phyloP scores from a whole-genome alignment of 2,888 invertebrate genomes.

The Cremastinae sp. region DNA sequence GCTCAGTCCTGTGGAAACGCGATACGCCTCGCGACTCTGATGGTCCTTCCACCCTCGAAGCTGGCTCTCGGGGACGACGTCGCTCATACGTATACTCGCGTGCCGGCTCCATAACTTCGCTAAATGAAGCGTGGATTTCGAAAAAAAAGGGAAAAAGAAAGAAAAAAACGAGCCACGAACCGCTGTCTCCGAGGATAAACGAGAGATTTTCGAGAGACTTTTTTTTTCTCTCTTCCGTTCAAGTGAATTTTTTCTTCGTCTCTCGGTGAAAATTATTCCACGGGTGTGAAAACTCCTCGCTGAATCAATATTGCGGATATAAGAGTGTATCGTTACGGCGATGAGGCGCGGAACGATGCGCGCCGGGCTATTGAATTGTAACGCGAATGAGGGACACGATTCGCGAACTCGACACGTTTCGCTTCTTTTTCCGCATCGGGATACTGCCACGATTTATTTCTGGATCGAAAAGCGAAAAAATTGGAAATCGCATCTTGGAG shows the following conservation, averaged over 20 bases:
- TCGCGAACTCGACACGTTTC: constrained; percentile 51
- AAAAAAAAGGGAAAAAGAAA: constrained; percentile 6
- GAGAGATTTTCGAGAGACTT: neutral
- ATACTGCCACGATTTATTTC: too few species aligned
- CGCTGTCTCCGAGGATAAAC: constrained; percentile 4
- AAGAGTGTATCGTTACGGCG: neutral
- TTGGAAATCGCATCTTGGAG: constrained; percentile 70
- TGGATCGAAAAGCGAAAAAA: constrained; percentile 69
- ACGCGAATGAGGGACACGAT: constrained; percentile 38
- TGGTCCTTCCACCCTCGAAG: constrained; percentile 45
- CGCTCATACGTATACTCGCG: constrained; percentile 3
- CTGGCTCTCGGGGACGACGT: constrained; percentile 1
- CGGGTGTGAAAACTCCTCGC: constrained; percentile 34
- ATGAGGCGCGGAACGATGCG: constrained; percentile 45
- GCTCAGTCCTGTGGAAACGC: constrained; percentile 77
- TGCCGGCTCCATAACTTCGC: neutral
- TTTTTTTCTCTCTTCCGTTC: neutral
- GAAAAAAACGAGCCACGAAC: neutral
- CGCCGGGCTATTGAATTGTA: constrained; percentile 36
- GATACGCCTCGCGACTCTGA: constrained; percentile 69
- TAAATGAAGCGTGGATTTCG: constrained; percentile 32
- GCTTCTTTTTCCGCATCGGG: constrained; percentile 43
- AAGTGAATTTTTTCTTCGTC: neutral
- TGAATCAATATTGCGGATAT: neutral
- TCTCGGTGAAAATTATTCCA: constrained; percentile 9